Conservation (phyloP, 2,888 invertebrate species). For the Sympetrum striolatum region DNA sequence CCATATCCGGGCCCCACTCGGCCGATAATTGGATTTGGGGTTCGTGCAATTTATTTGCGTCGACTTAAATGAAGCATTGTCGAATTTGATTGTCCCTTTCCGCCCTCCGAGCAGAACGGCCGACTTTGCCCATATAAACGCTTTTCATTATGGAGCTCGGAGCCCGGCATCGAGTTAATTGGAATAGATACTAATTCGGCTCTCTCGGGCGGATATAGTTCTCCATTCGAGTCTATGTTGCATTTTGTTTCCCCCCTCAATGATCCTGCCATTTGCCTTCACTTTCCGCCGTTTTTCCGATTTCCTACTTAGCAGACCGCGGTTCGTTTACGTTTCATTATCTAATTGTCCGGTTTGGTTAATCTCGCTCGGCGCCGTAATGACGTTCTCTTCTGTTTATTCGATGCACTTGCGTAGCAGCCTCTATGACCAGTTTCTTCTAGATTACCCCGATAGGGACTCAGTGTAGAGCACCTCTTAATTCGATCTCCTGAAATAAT, state of each 20-base stretch:
- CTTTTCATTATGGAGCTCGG: neutral
- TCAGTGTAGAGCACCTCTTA: neutral
- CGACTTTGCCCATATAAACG: neutral
- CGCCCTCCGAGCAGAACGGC: neutral
- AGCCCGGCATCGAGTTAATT: slow-evolving; percentile 4
- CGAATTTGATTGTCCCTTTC: neutral
- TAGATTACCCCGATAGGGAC: neutral
- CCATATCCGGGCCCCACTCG: neutral
- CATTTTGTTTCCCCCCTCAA: neutral
- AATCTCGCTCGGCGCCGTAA: neutral
- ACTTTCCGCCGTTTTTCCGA: neutral
- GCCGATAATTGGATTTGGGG: slow-evolving; percentile 17
- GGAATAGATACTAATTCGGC: slow-evolving; percentile 18
- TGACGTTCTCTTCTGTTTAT: neutral
- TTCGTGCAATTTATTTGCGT: slow-evolving; percentile 5
- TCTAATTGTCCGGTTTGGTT: neutral
- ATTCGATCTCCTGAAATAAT: neutral
- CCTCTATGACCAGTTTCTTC: neutral
- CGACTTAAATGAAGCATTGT: slow-evolving; percentile 30
- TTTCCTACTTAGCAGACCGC: neutral
- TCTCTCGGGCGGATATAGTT: neutral
- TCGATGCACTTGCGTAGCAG: neutral
- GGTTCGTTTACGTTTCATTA: neutral
- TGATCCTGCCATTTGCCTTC: neutral
- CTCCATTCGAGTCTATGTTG: neutral